These are phyloP conservation scores for Agonum fuliginosum DNA, from an alignment of 2,888 invertebrate species.

Conservation along the genomic window DNA sequence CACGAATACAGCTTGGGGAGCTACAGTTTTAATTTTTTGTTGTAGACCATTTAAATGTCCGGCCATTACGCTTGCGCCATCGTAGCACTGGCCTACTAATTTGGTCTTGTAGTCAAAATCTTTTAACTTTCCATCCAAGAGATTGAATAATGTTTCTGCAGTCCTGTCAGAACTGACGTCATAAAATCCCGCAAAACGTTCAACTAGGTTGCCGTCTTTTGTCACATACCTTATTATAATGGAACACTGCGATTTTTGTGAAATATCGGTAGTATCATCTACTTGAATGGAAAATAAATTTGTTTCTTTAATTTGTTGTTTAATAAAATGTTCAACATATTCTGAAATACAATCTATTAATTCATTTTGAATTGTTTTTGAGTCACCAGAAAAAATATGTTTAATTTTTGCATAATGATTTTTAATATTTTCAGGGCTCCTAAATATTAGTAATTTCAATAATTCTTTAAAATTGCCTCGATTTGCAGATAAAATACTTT, in stretches of 20 bases:
- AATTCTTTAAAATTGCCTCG: slow-evolving; percentile 62
- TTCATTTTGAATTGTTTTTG: slow-evolving; percentile 63
- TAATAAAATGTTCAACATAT: slow-evolving; percentile 61
- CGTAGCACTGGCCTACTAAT: slow-evolving; percentile 64
- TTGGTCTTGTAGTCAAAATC: slow-evolving; percentile 61
- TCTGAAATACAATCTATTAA: slow-evolving; percentile 62
- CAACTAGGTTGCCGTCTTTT: slow-evolving; percentile 56
- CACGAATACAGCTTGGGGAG: slow-evolving; percentile 62
- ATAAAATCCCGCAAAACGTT: slow-evolving; percentile 64
- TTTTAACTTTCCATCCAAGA: slow-evolving; percentile 58
- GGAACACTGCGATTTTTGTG: slow-evolving; percentile 62
- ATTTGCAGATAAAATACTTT: slow-evolving; percentile 50
- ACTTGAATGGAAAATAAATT: slow-evolving; percentile 63
- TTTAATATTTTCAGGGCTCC: slow-evolving; percentile 60
- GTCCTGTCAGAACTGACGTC: slow-evolving; percentile 62
- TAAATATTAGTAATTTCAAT: slow-evolving; percentile 51
- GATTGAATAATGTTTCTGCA: slow-evolving; percentile 60
- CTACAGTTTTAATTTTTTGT: slow-evolving; percentile 61
- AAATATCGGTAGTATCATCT: slow-evolving; percentile 63
- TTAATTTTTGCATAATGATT: slow-evolving; percentile 62
- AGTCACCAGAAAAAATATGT: slow-evolving; percentile 59
- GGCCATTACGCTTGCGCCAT: slow-evolving; percentile 62
- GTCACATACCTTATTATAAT: slow-evolving; percentile 61
- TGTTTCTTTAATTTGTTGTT: slow-evolving; percentile 59
- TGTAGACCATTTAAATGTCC: slow-evolving; percentile 53